Evolutionary conservation across 2,888 invertebrate species (phyloP).

Genomic region (Drosophila tripunctata): DNA sequence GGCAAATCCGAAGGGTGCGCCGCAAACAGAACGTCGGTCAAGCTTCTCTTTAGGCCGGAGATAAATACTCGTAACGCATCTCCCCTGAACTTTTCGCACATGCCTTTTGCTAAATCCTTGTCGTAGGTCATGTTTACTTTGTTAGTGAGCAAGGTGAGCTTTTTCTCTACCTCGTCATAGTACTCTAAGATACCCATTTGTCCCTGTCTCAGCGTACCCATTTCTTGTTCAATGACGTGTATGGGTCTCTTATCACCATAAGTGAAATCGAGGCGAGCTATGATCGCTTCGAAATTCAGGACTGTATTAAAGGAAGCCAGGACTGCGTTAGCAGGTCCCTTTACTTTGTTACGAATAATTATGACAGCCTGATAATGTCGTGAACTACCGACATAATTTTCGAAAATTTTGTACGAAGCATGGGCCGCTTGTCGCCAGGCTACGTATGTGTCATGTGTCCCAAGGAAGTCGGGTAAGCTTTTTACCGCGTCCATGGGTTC

Average conservation of each 20-base stretch:
- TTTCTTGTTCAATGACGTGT: too few relatives aligned
- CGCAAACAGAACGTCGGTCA: not conserved
- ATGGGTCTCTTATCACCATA: not conserved
- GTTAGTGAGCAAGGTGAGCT: conserved; percentile 1
- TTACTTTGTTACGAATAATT: not conserved
- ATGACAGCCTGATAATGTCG: not conserved
- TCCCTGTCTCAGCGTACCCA: not conserved
- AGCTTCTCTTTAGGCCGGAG: not conserved
- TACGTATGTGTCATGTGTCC: not conserved
- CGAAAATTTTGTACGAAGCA: not conserved
- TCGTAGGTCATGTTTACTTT: conserved; percentile 2
- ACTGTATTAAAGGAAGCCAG: not conserved
- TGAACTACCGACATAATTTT: not conserved
- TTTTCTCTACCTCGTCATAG: not conserved
- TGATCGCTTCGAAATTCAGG: not conserved
- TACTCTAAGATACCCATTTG: not conserved
- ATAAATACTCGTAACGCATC: not conserved
- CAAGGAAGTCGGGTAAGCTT: too few relatives aligned
- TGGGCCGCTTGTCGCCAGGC: not conserved
- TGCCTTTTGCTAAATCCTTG: not conserved
- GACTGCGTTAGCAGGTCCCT: not conserved
- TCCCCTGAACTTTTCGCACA: not conserved
- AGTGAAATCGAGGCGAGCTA: not conserved
- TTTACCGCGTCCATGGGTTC: too few relatives aligned
- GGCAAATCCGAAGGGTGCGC: too few relatives aligned